A percentile compares a stretch with the other conserved stretches of the same genome.
These are phyloP conservation scores for Pygmarrhopalites habei DNA, from an alignment of 1,140 invertebrate genomes.

Conservation along the genomic window DNA sequence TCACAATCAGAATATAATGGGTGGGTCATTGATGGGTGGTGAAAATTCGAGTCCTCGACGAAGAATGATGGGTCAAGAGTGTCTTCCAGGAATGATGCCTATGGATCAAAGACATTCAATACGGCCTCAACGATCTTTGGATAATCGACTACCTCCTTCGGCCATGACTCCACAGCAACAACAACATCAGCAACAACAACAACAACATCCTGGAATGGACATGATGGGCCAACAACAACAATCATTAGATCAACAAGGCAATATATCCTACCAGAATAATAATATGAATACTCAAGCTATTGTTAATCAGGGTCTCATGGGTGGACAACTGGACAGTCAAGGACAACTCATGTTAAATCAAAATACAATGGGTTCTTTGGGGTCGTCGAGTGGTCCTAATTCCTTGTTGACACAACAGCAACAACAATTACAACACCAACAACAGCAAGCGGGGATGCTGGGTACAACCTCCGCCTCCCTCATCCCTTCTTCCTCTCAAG, in stretches of 20 bases:
- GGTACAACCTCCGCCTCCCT: constrained; percentile 23
- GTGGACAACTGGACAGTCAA: not conserved
- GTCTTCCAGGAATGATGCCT: constrained; percentile 17
- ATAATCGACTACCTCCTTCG: constrained; percentile 34
- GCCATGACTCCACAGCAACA: not conserved
- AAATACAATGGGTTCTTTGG: constrained; percentile 2
- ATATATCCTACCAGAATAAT: constrained; percentile 12
- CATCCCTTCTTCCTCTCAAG: constrained; percentile 17
- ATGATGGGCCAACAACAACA: too few relatives aligned
- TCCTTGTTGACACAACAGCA: constrained; percentile 17
- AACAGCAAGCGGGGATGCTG: constrained; percentile 18
- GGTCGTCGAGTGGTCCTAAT: not conserved
- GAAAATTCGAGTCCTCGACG: constrained; percentile 29
- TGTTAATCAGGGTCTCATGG: not conserved
- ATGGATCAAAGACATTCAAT: constrained; percentile 18
- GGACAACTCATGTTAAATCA: constrained; percentile 14
- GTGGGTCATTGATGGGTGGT: constrained; percentile 19
- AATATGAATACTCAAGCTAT: constrained; percentile 14
- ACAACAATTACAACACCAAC: constrained; percentile 24
- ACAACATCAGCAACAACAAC: not conserved
- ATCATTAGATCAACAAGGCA: constrained; percentile 13
- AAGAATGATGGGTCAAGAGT: constrained; percentile 30
- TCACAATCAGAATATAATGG: too few relatives aligned
- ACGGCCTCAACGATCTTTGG: constrained; percentile 36
- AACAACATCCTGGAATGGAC: too few relatives aligned